Evolutionary conservation across 2,113 vertebrate species (phyloP), one percentile per base, ranked within the genome.

Genomic region (Centropristis striata): DNA sequence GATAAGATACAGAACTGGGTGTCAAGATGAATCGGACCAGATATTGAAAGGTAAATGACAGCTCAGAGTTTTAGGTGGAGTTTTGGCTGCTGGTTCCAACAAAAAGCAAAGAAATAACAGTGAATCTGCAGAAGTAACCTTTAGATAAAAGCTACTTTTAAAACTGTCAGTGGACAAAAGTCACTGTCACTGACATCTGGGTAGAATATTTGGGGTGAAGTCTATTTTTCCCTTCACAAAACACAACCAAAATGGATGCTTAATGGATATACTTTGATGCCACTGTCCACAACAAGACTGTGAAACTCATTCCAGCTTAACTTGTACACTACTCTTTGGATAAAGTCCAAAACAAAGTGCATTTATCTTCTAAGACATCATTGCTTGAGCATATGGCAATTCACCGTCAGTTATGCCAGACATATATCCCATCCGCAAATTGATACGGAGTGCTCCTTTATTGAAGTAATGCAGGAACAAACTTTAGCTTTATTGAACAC

Each of bases 401-500:
- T 86, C 71, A 69, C 42, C n/a, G 47, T 84, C 77, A 79, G 49
- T 89, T 88, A 85, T 78, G 63, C 20, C 0, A 61, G 84, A 74
- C 71, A 80, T 85, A 60, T 12, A 85, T 88, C 78, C 88, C 66
- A 54, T 36, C 74, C 70, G 51, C 75, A 92, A 92, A 93, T 88
- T 89, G 91, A 86, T 75, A 86, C 47, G 18, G 85, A 90, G 84
- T 59, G 61, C 74, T 90, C 53, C 69, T 89, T 91, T 90, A 92
- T 88, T 90, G 91, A 86, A 66, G 80, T 83, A 83, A 87, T 83
- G 85, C 79, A 77, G 73, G 67, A 89, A 85, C 86, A 92, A 92
- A 92, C 90, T 90, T 92, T 88, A 54, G 67, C 67, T 80, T 91
- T 90, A 92, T 92, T 93, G 90, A 92, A 92, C 84, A 78, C 90